A percentile compares a stretch with the other conserved stretches of the same genome.
phyloP scores from a whole-genome alignment of 1,140 invertebrate genomes.

The Atta colombica region DNA sequence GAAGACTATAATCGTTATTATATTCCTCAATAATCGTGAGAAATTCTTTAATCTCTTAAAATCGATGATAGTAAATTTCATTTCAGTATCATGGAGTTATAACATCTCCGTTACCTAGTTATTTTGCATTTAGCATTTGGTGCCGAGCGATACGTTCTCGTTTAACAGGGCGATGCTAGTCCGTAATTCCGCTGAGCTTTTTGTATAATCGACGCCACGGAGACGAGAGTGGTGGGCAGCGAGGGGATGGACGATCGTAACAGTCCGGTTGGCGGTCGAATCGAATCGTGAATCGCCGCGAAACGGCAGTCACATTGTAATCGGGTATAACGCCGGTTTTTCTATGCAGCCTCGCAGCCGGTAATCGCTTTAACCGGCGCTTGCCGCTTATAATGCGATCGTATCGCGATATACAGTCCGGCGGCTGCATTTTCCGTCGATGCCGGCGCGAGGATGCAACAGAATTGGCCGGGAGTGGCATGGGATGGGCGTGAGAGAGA shows the following conservation, averaged over 20 bases:
- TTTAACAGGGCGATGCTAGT: constrained; percentile 80
- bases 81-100: not conserved
- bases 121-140: constrained; percentile 33
- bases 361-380: constrained; percentile 85
- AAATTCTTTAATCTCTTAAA: not conserved
- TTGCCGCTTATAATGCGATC: constrained; percentile 85
- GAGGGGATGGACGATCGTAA: constrained; percentile 6
- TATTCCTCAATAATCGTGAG: constrained; percentile 20
- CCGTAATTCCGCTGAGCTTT: constrained; percentile 83
- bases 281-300: constrained; percentile 79
- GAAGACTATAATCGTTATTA: constrained; percentile 42
- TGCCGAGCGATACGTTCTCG: constrained; percentile 68
- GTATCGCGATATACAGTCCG: constrained; percentile 83
- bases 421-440: constrained; percentile 80
- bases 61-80: constrained; percentile 21
- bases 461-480: constrained; percentile 43
- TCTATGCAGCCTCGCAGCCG: constrained; percentile 77
- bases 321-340: constrained; percentile 83
- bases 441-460: constrained; percentile 53
- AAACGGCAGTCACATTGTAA: constrained; percentile 84
- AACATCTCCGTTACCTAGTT: constrained; percentile 41
- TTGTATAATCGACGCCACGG: constrained; percentile 81
- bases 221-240: constrained; percentile 37
- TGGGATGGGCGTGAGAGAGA: constrained; percentile 36
- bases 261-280: constrained; percentile 61